These are phyloP conservation scores for Chlorodrepanis virens DNA, from an alignment of 2,113 vertebrate genomes.

Conservation along the genomic window DNA sequence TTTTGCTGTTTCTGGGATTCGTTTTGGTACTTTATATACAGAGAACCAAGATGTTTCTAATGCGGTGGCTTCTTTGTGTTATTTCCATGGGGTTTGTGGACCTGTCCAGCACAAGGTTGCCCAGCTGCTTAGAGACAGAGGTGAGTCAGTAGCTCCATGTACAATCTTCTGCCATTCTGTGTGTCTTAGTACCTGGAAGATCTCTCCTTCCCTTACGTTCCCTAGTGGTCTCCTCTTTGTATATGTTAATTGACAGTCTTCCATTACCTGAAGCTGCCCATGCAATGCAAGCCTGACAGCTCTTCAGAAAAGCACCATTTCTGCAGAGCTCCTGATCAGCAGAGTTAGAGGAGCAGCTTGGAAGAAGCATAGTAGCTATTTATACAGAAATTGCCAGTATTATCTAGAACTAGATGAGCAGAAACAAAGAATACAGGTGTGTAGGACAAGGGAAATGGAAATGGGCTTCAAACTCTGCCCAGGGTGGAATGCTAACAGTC, in stretches of 20 bases:
- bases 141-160: constrained; percentile 60
- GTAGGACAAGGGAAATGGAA: not conserved
- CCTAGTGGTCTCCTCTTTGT: not conserved
- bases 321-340: not conserved
- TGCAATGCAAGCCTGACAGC: not conserved
- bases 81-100: constrained; percentile 86
- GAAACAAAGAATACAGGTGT: not conserved
- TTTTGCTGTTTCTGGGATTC: constrained; percentile 88
- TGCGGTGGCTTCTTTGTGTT: constrained; percentile 82
- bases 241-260: not conserved
- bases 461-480: not conserved
- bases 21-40: constrained; percentile 88
- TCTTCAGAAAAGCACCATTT: not conserved
- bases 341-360: not conserved
- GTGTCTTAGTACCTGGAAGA: not conserved
- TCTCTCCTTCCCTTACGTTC: not conserved
- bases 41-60: constrained; percentile 85
- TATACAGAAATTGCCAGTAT: not conserved
- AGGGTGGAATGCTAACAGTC: not conserved
- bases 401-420: not conserved
- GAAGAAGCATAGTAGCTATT: not conserved
- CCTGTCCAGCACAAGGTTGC: constrained; percentile 86
- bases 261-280: not conserved
- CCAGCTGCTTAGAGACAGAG: constrained; percentile 85
- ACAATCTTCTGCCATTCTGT: not conserved